Evolutionary conservation across 2,888 invertebrate genomes (phyloP).

Genomic region (Drosophila hamatofila): DNA sequence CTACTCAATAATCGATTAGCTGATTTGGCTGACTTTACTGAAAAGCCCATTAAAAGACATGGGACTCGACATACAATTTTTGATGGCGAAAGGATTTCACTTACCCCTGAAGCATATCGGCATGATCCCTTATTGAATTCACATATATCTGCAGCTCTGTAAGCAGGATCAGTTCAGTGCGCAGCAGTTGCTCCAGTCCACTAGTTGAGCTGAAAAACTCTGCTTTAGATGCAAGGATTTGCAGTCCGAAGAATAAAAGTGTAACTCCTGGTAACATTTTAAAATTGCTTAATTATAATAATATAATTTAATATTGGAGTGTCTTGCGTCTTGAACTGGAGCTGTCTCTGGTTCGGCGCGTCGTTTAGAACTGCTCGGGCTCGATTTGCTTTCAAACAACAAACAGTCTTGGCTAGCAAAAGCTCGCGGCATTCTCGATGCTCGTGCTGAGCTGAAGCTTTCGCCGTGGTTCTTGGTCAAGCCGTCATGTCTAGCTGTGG

Average conservation of each 20-base stretch:
- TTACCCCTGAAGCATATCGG: slow-evolving; percentile 74
- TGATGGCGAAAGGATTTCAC: not conserved
- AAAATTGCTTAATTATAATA: not conserved
- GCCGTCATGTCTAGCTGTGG: slow-evolving; percentile 23
- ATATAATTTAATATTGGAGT: too few species aligned
- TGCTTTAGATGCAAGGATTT: slow-evolving; percentile 42
- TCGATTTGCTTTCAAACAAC: slow-evolving; percentile 17
- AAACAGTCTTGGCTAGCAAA: slow-evolving; percentile 39
- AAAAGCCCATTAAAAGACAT: not conserved
- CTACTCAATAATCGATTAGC: slow-evolving; percentile 25
- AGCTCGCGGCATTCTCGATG: slow-evolving; percentile 36
- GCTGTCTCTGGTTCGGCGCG: slow-evolving; percentile 52
- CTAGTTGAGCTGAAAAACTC: slow-evolving; percentile 80
- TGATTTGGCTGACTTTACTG: not conserved
- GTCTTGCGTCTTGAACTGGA: slow-evolving; percentile 22
- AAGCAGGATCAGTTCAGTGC: slow-evolving; percentile 77
- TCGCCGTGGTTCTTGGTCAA: slow-evolving; percentile 30
- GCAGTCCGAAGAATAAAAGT: slow-evolving; percentile 26
- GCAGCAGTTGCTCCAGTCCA: slow-evolving; percentile 76
- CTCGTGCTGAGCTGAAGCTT: slow-evolving; percentile 31
- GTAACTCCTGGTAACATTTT: slow-evolving; percentile 6
- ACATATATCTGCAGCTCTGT: slow-evolving; percentile 79
- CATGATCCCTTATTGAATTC: slow-evolving; percentile 70
- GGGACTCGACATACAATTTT: too few species aligned
- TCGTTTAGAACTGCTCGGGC: slow-evolving; percentile 59